Evolutionary conservation across 1,140 invertebrate species (phyloP), one percentile per base, ranked within the genome.

Genomic region (Cyphomyrmex costatus): DNA sequence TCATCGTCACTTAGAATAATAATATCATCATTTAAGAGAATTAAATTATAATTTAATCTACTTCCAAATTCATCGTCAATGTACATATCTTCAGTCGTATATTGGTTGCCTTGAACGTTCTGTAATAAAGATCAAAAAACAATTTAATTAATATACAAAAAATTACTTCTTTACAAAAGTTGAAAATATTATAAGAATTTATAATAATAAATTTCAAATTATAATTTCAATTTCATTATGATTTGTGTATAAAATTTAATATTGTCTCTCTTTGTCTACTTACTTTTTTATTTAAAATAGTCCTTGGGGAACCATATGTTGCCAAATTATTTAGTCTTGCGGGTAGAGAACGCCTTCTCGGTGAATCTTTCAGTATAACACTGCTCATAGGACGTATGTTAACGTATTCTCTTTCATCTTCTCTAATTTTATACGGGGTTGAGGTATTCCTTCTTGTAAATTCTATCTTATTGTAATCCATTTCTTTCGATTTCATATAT

Each of bases 61-160:
- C 91, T 89, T 12, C 86, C 92, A 51, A 93, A 93, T 79, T 94
- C 93, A 73, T 94, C 93, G 24, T 94, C 93, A 78, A 94, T 93
- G 24, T 94, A 94, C 56, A 94, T 66, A 66, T 94, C 93, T 66
- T 94, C 93, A 3, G 90, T 68, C 2, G 88, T 91, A 77, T 21
- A 83, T 30, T 60, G 68, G n/a, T 33, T 91, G 36, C 90, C 88
- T 24, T 76, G 77, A 27, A 89, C 5, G 61, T 91, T 88, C 89
- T 92, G 68, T 14, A 92, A 92, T 2, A 70, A 66, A n/a, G 27
- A 76, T 24, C 73, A n/a, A 80, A 61, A 21, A 51, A 66, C 21
- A 53, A 61, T 19, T n/a, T 53, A 51, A 56, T 36, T 74, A 76
- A 6, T 58, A 56, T 7, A 27, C 19, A 53, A 30, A 51, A 6